phyloP scores from a whole-genome alignment of 2,797 vertebrate species.

The Danio jaintianensis region DNA sequence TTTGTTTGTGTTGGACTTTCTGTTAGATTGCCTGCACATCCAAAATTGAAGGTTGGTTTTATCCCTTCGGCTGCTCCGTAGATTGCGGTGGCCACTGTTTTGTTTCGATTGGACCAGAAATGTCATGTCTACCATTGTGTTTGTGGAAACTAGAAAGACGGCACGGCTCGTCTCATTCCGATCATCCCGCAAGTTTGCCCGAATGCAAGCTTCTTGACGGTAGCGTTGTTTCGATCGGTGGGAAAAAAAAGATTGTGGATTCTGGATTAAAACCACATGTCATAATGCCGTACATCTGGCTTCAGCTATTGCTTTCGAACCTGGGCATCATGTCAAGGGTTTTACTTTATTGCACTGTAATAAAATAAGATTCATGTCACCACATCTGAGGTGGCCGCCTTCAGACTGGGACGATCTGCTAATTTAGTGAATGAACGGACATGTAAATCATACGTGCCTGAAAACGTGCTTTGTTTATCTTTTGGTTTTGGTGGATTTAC shows the following conservation, averaged over 20 bases:
- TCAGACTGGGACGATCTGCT: background rate
- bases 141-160: slow-evolving; percentile 10
- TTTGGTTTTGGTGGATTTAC: background rate
- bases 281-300: slow-evolving; percentile 38
- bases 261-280: slow-evolving; percentile 49
- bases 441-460: background rate
- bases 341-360: slow-evolving; percentile 29
- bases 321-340: slow-evolving; percentile 11
- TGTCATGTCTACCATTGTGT: slow-evolving; percentile 33
- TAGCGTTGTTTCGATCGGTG: slow-evolving; percentile 6
- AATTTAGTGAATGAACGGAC: slow-evolving; percentile 23
- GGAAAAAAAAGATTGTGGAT: slow-evolving; percentile 16
- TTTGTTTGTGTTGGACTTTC: slow-evolving; percentile 72
- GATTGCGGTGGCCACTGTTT: slow-evolving; percentile 60
- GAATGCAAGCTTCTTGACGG: slow-evolving; percentile 1
- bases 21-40: slow-evolving; percentile 61
- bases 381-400: slow-evolving; percentile 35
- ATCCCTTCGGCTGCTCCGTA: slow-evolving; percentile 63
- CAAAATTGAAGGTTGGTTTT: slow-evolving; percentile 73
- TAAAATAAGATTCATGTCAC: slow-evolving; percentile 42
- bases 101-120: slow-evolving; percentile 60
- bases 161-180: background rate
- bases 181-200: slow-evolving; percentile 1
- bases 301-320: slow-evolving; percentile 10
- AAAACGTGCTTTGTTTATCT: background rate